These are phyloP conservation scores for Peromyscus aztecus DNA, from an alignment of 2,797 vertebrate genomes.

Conservation along the genomic window DNA sequence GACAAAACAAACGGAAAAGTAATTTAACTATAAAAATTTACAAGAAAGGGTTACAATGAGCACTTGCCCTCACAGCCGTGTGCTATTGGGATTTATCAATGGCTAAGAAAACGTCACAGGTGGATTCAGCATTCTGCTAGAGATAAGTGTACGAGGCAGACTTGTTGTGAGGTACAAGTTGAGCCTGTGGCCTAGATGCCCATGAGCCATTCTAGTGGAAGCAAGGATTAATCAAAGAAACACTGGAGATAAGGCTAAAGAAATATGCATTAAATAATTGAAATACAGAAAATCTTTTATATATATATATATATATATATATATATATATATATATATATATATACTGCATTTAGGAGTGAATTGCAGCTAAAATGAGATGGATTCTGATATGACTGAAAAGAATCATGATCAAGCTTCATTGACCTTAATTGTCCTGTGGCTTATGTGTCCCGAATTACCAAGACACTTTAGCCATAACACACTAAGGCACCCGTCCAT, in stretches of 20 bases:
- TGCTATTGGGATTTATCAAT: neutral
- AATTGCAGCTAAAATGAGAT: constrained; percentile 1
- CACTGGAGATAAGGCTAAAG: neutral
- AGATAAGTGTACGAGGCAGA: neutral
- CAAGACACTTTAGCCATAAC: neutral
- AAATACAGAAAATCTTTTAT: neutral
- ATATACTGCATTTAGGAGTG: neutral
- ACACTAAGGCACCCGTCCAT: neutral
- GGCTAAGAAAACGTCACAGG: neutral
- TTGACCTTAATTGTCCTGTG: neutral
- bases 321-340: too few species aligned
- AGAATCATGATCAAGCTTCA: neutral
- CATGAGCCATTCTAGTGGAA: neutral
- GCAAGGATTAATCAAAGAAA: neutral
- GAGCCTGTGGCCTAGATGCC: neutral
- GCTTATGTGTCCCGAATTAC: neutral
- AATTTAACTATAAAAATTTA: constrained; percentile 29
- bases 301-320: too few species aligned
- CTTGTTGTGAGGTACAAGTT: neutral
- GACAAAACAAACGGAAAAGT: neutral
- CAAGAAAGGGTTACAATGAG: neutral
- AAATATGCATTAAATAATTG: neutral
- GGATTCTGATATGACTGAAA: neutral
- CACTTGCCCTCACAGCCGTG: neutral
- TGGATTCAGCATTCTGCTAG: neutral